These are phyloP conservation scores for Propithecus coquereli DNA, from an alignment of 2,113 vertebrate genomes.

Conservation along the genomic window DNA sequence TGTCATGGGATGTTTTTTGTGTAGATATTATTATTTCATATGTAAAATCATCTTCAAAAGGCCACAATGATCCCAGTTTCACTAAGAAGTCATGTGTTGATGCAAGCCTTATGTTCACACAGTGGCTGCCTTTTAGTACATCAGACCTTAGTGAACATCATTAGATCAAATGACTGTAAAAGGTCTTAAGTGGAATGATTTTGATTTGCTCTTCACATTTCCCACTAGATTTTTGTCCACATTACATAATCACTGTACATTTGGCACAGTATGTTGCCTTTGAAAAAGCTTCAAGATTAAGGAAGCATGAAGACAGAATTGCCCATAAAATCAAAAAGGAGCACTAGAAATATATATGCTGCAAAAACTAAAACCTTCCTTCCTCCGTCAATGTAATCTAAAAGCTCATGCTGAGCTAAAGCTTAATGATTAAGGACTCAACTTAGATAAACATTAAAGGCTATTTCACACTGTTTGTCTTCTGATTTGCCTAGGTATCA, in stretches of 20 bases:
- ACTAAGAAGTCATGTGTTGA: slow-evolving; percentile 55
- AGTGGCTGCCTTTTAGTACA: slow-evolving; percentile 63
- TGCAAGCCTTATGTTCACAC: slow-evolving; percentile 47
- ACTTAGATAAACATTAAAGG: slow-evolving; percentile 59
- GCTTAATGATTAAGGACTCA: slow-evolving; percentile 65
- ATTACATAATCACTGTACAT: slow-evolving; percentile 63
- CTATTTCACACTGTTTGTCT: slow-evolving; percentile 67
- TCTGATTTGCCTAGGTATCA: neutral
- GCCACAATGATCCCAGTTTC: slow-evolving; percentile 56
- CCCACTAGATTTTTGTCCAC: slow-evolving; percentile 64
- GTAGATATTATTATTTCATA: slow-evolving; percentile 73
- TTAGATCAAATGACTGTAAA: slow-evolving; percentile 54
- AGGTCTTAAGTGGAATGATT: slow-evolving; percentile 69
- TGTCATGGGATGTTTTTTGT: slow-evolving; percentile 71
- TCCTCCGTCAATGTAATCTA: slow-evolving; percentile 8
- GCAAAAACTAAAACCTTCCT: slow-evolving; percentile 63
- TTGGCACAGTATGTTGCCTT: slow-evolving; percentile 65
- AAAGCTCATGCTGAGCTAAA: slow-evolving; percentile 59
- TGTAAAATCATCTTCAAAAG: slow-evolving; percentile 64
- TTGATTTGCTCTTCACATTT: slow-evolving; percentile 67
- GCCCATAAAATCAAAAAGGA: slow-evolving; percentile 59
- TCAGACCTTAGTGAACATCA: slow-evolving; percentile 48
- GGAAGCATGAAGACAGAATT: slow-evolving; percentile 71
- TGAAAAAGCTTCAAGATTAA: slow-evolving; percentile 77
- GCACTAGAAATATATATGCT: slow-evolving; percentile 63